Evolutionary conservation across 1,140 invertebrate species (phyloP).

Genomic region (Drosophila pseudoobscura): DNA sequence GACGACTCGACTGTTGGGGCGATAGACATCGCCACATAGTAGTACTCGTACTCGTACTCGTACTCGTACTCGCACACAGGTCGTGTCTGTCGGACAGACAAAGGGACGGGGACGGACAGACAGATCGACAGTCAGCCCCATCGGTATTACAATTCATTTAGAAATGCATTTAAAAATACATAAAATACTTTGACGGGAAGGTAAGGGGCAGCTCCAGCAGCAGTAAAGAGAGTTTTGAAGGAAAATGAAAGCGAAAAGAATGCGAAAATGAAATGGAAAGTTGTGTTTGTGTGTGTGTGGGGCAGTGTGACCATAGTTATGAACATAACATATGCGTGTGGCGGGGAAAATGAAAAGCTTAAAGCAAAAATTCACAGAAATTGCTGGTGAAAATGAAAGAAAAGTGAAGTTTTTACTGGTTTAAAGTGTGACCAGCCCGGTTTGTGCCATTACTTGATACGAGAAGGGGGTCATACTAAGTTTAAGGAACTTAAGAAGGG

Average conservation of each 20-base stretch:
- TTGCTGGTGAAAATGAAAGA: too few relatives aligned
- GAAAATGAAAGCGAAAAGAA: slow-evolving; percentile 73
- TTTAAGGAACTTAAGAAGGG: too few relatives aligned
- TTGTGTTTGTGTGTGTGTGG: slow-evolving; percentile 50
- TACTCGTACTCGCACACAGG: slow-evolving; percentile 31
- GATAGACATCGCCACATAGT: slow-evolving; percentile 68
- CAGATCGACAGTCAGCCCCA: slow-evolving; percentile 29
- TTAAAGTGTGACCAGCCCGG: too few relatives aligned
- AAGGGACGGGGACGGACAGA: slow-evolving; percentile 24
- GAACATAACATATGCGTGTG: slow-evolving; percentile 16
- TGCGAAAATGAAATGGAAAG: slow-evolving; percentile 72
- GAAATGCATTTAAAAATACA: slow-evolving; percentile 81
- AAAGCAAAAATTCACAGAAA: too few relatives aligned
- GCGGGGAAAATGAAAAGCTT: slow-evolving; percentile 6
- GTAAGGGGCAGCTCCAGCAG: neutral
- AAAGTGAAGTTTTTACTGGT: too few relatives aligned
- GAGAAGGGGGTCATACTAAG: too few relatives aligned
- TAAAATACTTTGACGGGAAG: slow-evolving; percentile 48
- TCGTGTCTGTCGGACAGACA: slow-evolving; percentile 57
- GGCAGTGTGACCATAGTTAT: slow-evolving; percentile 46
- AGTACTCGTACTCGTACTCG: slow-evolving; percentile 14
- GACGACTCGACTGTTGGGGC: slow-evolving; percentile 38
- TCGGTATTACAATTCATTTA: slow-evolving; percentile 79
- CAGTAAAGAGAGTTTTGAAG: slow-evolving; percentile 9
- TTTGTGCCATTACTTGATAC: too few relatives aligned